Evolutionary conservation across 2,888 invertebrate species (phyloP), one percentile per base, ranked within the genome.

Genomic region (Leptopilina drosophilae): DNA sequence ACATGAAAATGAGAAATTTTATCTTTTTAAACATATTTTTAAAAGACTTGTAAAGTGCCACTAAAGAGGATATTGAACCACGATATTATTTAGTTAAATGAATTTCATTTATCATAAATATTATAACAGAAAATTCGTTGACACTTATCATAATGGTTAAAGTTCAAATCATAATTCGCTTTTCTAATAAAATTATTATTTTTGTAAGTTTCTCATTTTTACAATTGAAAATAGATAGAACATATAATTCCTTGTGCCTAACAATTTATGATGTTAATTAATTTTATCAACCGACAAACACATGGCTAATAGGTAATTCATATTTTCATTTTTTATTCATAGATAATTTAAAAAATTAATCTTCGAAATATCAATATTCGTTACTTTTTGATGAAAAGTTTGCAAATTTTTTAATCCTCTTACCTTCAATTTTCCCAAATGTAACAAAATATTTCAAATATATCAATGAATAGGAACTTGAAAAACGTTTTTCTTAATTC

Each of bases 131-230:
- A 73, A 56, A 73, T 73, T 73, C 53, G 56, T 56, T 73, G 15
- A 40, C 73, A 56, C 56, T 53, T 73, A 73, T n/a, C n/a, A 49
- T 42, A 49, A n/a, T 56, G 73, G 73, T 73, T 56, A 56, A 59
- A 73, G 73, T 73, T 73, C 73, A 73, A 69, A 69, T 73, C 56
- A n/a, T 33, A 33, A 56, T 33, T 73, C 53, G 33, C 33, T 56
- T 26, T 69, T 73, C 73, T 73, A 73, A 73, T 73, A n/a, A 12
- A 33, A 73, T 33, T n/a, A 26, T 2, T 53, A 42, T 42, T 42
- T 42, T 42, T 42, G 8, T 7, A 2, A 42, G 42, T 42, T 49
- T 7, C 15, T n/a, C 2, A 33, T 56, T 26, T 14, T 59, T 56
- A 4, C 14, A 56, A 73, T 8, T 6, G 33, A 73, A 73, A n/a